Base-by-base conservation (phyloP, 2,888 invertebrate species). In the Subacronicta megacephala region DNA sequence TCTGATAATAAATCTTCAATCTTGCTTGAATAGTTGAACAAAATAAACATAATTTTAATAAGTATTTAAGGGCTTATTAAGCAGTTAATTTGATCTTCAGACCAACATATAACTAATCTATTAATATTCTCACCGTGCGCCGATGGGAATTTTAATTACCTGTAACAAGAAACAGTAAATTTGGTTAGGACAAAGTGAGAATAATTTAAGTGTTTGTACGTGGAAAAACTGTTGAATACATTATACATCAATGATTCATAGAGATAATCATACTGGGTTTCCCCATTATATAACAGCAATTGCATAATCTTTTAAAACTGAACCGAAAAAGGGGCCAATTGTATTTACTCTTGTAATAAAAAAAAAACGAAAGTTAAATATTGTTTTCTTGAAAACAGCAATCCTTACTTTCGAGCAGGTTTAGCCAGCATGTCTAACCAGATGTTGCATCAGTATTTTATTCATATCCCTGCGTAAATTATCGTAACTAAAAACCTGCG, bases 101-200 rank as follows among this genome's bases (percentile, higher is more conserved):
- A 42, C 38, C 23, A 49, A 20, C 40, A 46, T 40, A 58, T 41
- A 50, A 40, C 43, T 17, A 56, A 51, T 50, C 42, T 44, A 55
- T 67, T 56, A 40, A 56, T 35, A 72, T 74, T 68, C 74, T 65
- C 44, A 65, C 64, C 68, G 38, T 42, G 43, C 42, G 56, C 62
- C 42, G 46, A 50, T 49, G 36, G 16, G 59, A 67, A 71, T 71
- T 40, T 47, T 66, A 69, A 74, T 74, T 74, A 74, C 74, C 74
- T 74, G 74, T 72, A 74, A 74, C 74, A 65, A 73, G 71, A 73
- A 71, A 70, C 51, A 59, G 62, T 71, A 73, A 55, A 60, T 73
- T 70, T 73, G 38, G 57, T 73, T 66, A 58, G 55, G 26, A 67
- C 73, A 63, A 65, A 55, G 67, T 61, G 43, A 62, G 56, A 56